Base-by-base conservation (phyloP, 1,140 invertebrate species). In the Orius laevigatus region DNA sequence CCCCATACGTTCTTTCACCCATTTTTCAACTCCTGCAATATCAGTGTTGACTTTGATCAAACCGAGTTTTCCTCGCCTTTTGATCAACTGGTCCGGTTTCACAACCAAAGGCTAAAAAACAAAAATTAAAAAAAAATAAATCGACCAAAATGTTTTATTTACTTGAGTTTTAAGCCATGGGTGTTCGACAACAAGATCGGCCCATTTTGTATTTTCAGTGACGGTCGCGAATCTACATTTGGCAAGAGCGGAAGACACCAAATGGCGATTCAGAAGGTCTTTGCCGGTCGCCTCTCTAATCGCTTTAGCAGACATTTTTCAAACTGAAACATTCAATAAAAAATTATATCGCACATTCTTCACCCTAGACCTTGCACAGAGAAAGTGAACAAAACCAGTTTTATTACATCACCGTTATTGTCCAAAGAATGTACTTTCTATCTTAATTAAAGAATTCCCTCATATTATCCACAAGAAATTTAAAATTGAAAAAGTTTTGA, bases 81-180 rank as follows among this genome's bases (percentile, higher is more conserved):
- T 99, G 58, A 99, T 98, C 62, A 98, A 70, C 68, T 98, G 95
- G 71, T 99, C 95, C 0, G 94, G 95, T 64, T 99, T 99, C 3
- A 94, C 93, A 5, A 99, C 94, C 44, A 98, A 67, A 66, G 77
- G 76, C 81, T 88, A 66, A 47, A 68, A 69, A 55, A 49, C 55
- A 57, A 48, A 33, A 11, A 66, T 41, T 66, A 66, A 53, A 51
- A 57, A 58, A 5, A 49, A 33, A 44, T 12, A 12, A 51, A 41
- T 34, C 9, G 12, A 8, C 36, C 20, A 40, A 31, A 19, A 19
- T 15, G 18, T 33, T 14, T 50, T 11, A 40, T 54, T 67, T 70
- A 76, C 74, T 69, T 87, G 78, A 41, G 72, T 77, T 53, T 75
- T 68, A 9, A 98, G 72, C 94, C 94, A 98, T 16, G 88, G 84